Evolutionary conservation across 2,113 vertebrate genomes (phyloP).

Genomic region (Stictonetta naevosa): DNA sequence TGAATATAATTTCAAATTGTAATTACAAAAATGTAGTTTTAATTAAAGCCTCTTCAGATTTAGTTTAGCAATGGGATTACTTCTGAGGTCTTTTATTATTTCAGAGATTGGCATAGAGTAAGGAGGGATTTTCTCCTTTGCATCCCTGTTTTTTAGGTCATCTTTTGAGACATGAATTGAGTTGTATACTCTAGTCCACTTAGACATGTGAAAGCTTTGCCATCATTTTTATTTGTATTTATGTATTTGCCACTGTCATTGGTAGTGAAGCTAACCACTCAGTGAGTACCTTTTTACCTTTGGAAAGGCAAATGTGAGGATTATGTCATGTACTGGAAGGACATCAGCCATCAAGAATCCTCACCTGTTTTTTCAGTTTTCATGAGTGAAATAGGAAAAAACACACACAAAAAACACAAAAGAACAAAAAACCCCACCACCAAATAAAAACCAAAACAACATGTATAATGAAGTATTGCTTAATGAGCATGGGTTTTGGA

Average conservation of each 20-base stretch:
- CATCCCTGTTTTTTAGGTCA: background rate
- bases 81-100: background rate
- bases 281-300: background rate
- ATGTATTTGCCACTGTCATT: background rate
- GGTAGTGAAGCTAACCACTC: background rate
- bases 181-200: background rate
- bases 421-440: no score
- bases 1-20: background rate
- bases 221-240: background rate
- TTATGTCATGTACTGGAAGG: background rate
- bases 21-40: background rate
- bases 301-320: background rate
- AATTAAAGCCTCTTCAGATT: constrained; percentile 6
- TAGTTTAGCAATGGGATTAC: background rate
- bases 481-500: background rate
- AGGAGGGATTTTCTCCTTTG: background rate
- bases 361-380: background rate
- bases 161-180: background rate
- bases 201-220: background rate
- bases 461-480: background rate
- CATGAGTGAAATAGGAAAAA: background rate
- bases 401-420: no score
- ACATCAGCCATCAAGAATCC: background rate
- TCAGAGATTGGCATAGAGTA: background rate
- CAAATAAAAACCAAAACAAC: background rate